Base-by-base conservation (phyloP, 2,113 vertebrate species). In the Mustela nigripes region DNA sequence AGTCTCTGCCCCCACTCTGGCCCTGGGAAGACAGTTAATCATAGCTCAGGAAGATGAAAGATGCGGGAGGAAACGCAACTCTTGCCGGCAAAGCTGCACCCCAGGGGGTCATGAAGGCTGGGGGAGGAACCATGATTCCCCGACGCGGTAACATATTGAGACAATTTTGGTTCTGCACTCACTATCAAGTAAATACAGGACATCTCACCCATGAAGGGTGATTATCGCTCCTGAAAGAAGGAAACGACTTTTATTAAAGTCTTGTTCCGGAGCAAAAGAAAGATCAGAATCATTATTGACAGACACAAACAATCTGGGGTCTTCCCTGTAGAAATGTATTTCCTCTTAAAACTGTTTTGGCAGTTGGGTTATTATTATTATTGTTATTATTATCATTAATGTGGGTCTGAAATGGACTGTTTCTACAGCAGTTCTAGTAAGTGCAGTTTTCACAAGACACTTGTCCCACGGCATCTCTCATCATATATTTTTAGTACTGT, bases 201-300 rank as follows among this genome's bases (percentile, higher is more conserved):
- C 98, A 98, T 97, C 98, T 99, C 98, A 99, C 98, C 98, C 98
- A 98, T 98, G 98, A 99, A 99, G 98, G 98, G 98, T 98, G 98
- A 99, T 99, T 98, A 98, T 98, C 92, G 95, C 95, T 98, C 97
- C 98, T 96, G 96, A 98, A 98, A 96, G 98, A 97, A 98, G 98
- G 98, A 98, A 98, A 97, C 98, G 81, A 98, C 98, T 98, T 78
- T 78, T 98, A 98, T 98, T 98, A 98, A 98, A 98, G 98, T 98
- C 97, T 98, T 97, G 97, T 96, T 98, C 93, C 45, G 93, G 94
- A 98, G 97, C 97, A 98, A 98, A 98, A 98, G 94, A 98, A 98
- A 97, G 98, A 98, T 89, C 97, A 97, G 97, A 96, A 97, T 98
- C 96, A 97, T 97, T 98, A 98, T 95, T 91, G 98, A 97, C 96